Base-by-base conservation (phyloP, 2,888 invertebrate species). In the Lasioglossum calceatum region DNA sequence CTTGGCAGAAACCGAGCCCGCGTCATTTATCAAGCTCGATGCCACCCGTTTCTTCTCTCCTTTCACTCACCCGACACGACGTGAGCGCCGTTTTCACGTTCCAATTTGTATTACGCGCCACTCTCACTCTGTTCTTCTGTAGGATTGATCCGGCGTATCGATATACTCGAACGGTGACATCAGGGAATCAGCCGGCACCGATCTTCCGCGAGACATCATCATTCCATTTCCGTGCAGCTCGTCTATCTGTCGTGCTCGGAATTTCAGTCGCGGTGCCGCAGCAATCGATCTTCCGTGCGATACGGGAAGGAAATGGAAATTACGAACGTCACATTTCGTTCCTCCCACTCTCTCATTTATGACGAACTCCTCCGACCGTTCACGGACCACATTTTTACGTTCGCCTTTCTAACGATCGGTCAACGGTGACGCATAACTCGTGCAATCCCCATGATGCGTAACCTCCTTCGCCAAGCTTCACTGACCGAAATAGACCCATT, bases 1-100 rank as follows among this genome's bases (percentile, higher is more conserved):
- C 87, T 84, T 79, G 76, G 58, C 85, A 84, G 89, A 92, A 92
- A 93, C 93, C 91, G 92, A 93, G 90, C 89, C 82, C 87, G 89
- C 90, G 90, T 94, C 94, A 94, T 94, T 94, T 94, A 94, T 94
- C 94, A 94, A 94, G 93, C 92, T 91, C 89, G 90, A 90, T 76
- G 91, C 85, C 87, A 87, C 70, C 81, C 84, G 78, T 81, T 76
- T 71, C 83, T 76, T 81, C 88, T 79, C 82, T 85, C 90, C 85
- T 87, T 87, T 88, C 87, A 84, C 89, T 91, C 91, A 85, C 87
- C 90, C 87, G 85, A 83, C 47, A 75, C 39, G 72, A 82, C 74
- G 71, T 44, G 83, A 75, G 71, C 85, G 85, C 78, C 84, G 87
- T 89, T 88, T 88, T 88, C 81, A 84, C 81, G 73, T 90, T 90